Percentiles rank a stretch among this genome's conserved stretches.
Evolutionary conservation across 2,888 invertebrate genomes (phyloP).

Genomic region (Eupithecia centaureata): DNA sequence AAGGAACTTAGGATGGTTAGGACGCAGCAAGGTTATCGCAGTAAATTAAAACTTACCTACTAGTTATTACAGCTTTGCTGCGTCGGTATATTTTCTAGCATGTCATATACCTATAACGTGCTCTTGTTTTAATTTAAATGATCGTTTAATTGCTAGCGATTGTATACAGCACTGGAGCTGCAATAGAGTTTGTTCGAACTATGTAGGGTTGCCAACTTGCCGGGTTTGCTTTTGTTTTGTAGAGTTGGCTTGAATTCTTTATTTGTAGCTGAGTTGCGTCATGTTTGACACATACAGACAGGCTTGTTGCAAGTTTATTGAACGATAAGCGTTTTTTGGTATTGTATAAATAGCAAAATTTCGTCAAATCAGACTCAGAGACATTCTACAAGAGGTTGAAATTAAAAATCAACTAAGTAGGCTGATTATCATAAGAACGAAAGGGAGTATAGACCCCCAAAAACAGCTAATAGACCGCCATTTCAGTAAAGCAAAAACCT

Average conservation of each 20-base stretch:
- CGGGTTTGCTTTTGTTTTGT: conserved; percentile 1
- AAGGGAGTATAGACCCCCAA: conserved; percentile 1
- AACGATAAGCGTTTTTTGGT: too few relatives aligned
- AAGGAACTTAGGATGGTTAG: too few relatives aligned
- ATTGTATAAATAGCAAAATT: too few relatives aligned
- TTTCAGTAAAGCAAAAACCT: conserved; percentile 15
- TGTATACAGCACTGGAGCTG: conserved; percentile 42
- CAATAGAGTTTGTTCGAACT: conserved; percentile 26
- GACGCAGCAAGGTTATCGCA: neutral
- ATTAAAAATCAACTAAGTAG: neutral
- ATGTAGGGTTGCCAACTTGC: conserved; percentile 20
- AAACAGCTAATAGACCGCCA: conserved; percentile 14
- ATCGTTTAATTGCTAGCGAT: conserved; percentile 56
- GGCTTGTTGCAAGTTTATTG: neutral
- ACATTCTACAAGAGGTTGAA: neutral
- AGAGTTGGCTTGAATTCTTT: neutral
- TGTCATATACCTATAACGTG: conserved; percentile 51
- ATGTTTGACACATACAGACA: neutral
- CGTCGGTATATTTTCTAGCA: conserved; percentile 49
- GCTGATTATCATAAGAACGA: neutral
- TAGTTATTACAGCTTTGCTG: neutral
- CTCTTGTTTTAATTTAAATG: conserved; percentile 61
- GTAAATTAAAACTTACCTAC: too few relatives aligned
- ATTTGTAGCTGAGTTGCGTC: neutral
- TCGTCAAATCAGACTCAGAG: too few relatives aligned